Evolutionary conservation across 2,888 invertebrate genomes (phyloP).

Genomic region (Dasypogon diadema): DNA sequence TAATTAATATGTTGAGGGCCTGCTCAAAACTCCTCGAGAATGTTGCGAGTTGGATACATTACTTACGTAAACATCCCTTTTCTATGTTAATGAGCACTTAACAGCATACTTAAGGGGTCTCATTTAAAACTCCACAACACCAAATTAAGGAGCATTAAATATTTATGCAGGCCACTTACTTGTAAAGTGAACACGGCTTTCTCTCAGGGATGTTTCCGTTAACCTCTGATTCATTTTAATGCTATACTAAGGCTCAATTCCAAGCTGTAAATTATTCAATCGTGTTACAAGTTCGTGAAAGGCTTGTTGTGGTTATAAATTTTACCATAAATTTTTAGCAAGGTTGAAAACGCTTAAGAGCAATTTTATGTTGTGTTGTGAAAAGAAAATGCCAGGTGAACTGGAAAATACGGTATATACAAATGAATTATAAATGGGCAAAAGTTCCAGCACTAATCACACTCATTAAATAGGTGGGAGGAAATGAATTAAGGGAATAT

Average conservation of each 20-base stretch:
- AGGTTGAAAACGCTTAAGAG: not conserved
- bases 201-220: constrained; percentile 7
- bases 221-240: not conserved
- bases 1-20: constrained; percentile 26
- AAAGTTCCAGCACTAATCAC: too few relatives aligned
- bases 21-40: not conserved
- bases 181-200: not conserved
- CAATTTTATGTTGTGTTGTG: not conserved
- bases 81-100: constrained; percentile 34
- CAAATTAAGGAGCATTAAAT: constrained; percentile 33
- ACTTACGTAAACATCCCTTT: constrained; percentile 40
- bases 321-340: not conserved
- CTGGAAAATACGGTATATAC: too few relatives aligned
- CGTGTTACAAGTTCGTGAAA: not conserved
- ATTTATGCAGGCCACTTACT: constrained; percentile 6
- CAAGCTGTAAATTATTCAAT: constrained; percentile 31
- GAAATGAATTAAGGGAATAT: too few relatives aligned
- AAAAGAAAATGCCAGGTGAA: too few relatives aligned
- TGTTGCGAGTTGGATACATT: constrained; percentile 1
- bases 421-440: too few relatives aligned
- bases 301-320: not conserved
- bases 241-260: constrained; percentile 10
- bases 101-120: constrained; percentile 15
- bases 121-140: not conserved
- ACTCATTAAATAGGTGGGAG: too few relatives aligned